Base-by-base conservation (phyloP, 1,140 invertebrate species). In the Neodiprion pinetum region DNA sequence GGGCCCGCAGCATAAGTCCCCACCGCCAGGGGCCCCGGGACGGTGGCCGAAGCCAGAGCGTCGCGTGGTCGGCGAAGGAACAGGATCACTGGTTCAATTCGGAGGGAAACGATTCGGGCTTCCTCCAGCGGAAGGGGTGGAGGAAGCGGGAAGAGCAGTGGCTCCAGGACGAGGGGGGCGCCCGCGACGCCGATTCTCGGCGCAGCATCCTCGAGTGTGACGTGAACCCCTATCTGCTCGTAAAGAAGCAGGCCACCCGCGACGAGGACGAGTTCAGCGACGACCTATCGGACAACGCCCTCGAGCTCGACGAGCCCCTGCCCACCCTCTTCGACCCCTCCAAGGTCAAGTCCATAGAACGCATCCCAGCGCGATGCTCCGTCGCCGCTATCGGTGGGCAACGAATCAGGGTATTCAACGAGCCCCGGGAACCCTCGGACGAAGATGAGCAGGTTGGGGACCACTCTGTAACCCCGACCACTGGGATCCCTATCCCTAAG, bases 151-250 rank as follows among this genome's bases (percentile, higher is more conserved):
- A 79, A 9, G 74, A 75, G 28, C 17, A 72, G 48, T 86, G 75
- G 80, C 79, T 74, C 71, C 77, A 61, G 49, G 71, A 78, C 21
- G 72, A 69, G 1, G 77, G 23, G 8, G 78, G 81, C 65, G 78
- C 80, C 40, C 78, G 81, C 40, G 72, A 75, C 71, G 49, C 49
- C 14, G 82, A 89, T 79, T 80, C 88, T 83, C 17, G 90, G 47
- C 91, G 91, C 69, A 96, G 94, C 21, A 96, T 96, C 75, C 87
- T 97, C 14, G 93, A 95, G 80, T 96, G 95, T 85, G 92, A 96
- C 82, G 93, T 96, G 12, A 96, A 95, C 87, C 94, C 95, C 7
- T 96, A 96, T 80, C 93, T 95, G 70, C 87, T 97, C 75, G 91
- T 96, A 71, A 91, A 92, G 76, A 86, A 85, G 65, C 80, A 84